These are phyloP conservation scores for Eupleurogrammus muticus DNA, from an alignment of 2,797 vertebrate genomes.

Conservation along the genomic window DNA sequence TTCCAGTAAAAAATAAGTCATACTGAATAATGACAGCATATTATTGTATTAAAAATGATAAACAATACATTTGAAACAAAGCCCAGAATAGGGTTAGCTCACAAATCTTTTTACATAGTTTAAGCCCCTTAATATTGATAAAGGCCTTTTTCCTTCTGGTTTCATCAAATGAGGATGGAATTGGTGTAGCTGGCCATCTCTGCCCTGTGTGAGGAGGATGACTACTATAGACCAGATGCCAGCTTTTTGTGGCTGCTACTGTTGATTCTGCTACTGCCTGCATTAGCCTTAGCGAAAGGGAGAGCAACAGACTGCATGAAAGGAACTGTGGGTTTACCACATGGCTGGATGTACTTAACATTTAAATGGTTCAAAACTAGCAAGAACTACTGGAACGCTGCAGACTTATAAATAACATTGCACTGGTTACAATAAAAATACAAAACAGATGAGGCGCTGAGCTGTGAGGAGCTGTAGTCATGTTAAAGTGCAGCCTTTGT, in stretches of 20 bases:
- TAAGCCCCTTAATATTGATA: slow-evolving; percentile 69
- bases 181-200: slow-evolving; percentile 59
- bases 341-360: slow-evolving; percentile 95
- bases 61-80: slow-evolving; percentile 58
- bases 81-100: slow-evolving; percentile 57
- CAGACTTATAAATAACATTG: slow-evolving; percentile 96
- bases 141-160: slow-evolving; percentile 56
- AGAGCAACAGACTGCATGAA: slow-evolving; percentile 88
- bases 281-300: slow-evolving; percentile 82
- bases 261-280: slow-evolving; percentile 80
- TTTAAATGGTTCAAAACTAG: slow-evolving; percentile 92
- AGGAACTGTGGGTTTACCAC: slow-evolving; percentile 88
- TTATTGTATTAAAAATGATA: slow-evolving; percentile 64
- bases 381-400: slow-evolving; percentile 90
- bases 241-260: slow-evolving; percentile 80
- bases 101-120: slow-evolving; percentile 40
- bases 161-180: slow-evolving; percentile 73
- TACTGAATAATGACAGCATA: slow-evolving; percentile 52
- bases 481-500: slow-evolving; percentile 73
- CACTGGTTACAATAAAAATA: slow-evolving; percentile 92
- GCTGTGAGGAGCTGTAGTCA: slow-evolving; percentile 71
- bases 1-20: slow-evolving; percentile 44
- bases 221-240: slow-evolving; percentile 68
- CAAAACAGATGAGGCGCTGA: slow-evolving; percentile 91
- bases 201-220: slow-evolving; percentile 62